phyloP scores from a whole-genome alignment of 2,888 invertebrate species.

The Athalia cordata region DNA sequence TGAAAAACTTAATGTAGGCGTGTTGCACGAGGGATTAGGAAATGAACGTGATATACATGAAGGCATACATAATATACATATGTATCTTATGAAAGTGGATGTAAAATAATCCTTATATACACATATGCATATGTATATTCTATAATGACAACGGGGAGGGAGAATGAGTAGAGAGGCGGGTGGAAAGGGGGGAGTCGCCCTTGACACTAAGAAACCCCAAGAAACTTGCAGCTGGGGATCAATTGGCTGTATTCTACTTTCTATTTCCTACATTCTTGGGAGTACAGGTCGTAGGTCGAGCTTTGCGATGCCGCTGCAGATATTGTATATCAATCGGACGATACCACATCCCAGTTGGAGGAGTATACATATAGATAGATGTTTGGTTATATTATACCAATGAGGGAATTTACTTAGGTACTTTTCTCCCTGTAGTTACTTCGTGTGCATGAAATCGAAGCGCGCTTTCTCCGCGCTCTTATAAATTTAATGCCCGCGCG shows the following conservation, averaged over 20 bases:
- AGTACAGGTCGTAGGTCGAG: conserved; percentile 53
- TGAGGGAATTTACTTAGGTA: no score
- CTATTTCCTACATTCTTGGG: conserved; percentile 65
- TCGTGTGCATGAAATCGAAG: no score
- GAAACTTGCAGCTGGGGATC: background rate
- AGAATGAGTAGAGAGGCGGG: background rate
- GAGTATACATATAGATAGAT: no score
- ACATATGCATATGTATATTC: background rate
- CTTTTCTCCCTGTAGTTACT: no score
- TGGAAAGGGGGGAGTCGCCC: background rate
- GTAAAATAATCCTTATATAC: background rate
- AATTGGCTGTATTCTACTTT: conserved; percentile 57
- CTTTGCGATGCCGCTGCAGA: background rate
- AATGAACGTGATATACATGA: background rate
- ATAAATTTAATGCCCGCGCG: no score
- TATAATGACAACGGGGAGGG: no score
- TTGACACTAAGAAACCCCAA: conserved; percentile 36
- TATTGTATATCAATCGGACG: conserved; percentile 31
- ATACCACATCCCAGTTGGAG: background rate
- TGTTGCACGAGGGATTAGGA: background rate
- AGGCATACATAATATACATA: no score
- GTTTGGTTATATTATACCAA: no score
- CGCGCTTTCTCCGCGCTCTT: no score
- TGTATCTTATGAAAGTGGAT: background rate
- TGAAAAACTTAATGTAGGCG: background rate